A percentile compares a stretch with the other conserved stretches of the same genome.
Evolutionary conservation across 2,888 invertebrate genomes (phyloP).

Genomic region (Trissonchulus sp.): DNA sequence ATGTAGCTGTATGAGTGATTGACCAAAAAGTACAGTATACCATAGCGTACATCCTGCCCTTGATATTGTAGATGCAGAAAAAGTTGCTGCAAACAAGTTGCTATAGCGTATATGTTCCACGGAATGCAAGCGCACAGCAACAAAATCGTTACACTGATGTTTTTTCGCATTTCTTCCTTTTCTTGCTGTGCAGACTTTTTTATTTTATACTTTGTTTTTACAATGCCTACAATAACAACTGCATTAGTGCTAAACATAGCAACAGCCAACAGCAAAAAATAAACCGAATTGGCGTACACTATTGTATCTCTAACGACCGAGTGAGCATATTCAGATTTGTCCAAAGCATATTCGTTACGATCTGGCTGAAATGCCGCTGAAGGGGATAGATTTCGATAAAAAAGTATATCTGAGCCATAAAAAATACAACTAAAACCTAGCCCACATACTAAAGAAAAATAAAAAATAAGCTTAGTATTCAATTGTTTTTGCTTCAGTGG

Average conservation of each 20-base stretch:
- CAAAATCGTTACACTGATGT: neutral
- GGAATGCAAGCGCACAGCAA: neutral
- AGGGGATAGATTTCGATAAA: neutral
- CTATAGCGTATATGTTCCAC: neutral
- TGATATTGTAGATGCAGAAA: too few species aligned
- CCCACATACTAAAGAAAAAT: neutral
- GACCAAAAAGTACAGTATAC: too few species aligned
- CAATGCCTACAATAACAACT: too few species aligned
- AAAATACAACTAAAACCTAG: too few species aligned
- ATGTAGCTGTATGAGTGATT: too few species aligned
- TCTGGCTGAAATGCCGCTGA: neutral
- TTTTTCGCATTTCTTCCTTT: neutral
- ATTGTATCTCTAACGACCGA: neutral
- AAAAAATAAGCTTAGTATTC: neutral
- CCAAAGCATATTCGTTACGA: neutral
- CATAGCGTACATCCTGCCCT: too few species aligned
- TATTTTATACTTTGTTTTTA: neutral
- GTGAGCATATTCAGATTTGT: neutral
- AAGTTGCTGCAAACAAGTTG: neutral
- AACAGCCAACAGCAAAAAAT: neutral
- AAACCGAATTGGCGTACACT: neutral
- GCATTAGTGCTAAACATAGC: too few species aligned
- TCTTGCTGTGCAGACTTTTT: neutral
- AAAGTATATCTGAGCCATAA: neutral
- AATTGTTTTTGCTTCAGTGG: neutral